phyloP scores from a whole-genome alignment of 2,797 vertebrate genomes.

The Lophius americanus region DNA sequence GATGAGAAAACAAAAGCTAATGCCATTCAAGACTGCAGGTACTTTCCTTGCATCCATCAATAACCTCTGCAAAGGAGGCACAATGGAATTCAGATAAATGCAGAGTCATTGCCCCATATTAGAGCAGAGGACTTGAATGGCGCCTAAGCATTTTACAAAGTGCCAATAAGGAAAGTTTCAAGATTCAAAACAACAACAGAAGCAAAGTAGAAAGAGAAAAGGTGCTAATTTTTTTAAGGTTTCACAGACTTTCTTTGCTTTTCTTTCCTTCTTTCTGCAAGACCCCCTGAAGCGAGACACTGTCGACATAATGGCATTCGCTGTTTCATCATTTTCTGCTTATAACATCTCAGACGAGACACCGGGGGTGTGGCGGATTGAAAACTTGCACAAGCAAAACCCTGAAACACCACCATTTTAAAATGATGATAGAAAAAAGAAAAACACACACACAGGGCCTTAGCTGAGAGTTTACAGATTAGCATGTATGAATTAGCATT shows the following conservation, averaged over 20 bases:
- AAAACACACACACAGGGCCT: not conserved
- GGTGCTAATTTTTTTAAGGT: conserved; percentile 2
- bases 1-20: conserved; percentile 71
- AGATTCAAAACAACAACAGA: conserved; percentile 27
- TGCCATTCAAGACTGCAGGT: conserved; percentile 45
- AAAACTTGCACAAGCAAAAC: conserved; percentile 15
- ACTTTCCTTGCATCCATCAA: conserved; percentile 65
- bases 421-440: conserved; percentile 29
- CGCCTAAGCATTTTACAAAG: conserved; percentile 11
- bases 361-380: conserved; percentile 7
- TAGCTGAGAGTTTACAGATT: conserved; percentile 15
- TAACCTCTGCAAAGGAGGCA: conserved; percentile 59
- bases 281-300: conserved; percentile 1
- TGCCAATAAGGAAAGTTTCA: conserved; percentile 30
- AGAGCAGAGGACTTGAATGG: conserved; percentile 51
- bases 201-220: conserved; percentile 11
- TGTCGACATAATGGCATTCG: not conserved
- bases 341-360: conserved; percentile 12
- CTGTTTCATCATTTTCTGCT: not conserved
- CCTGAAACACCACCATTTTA: conserved; percentile 27
- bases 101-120: conserved; percentile 47
- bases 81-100: conserved; percentile 62
- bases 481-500: conserved; percentile 3
- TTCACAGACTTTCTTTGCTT: conserved; percentile 2
- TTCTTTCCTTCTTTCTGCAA: conserved; percentile 4